A percentile compares a stretch with the other conserved stretches of the same genome.
Conservation (phyloP, 2,113 vertebrate genomes). For the Oncorhynchus mykiss region DNA sequence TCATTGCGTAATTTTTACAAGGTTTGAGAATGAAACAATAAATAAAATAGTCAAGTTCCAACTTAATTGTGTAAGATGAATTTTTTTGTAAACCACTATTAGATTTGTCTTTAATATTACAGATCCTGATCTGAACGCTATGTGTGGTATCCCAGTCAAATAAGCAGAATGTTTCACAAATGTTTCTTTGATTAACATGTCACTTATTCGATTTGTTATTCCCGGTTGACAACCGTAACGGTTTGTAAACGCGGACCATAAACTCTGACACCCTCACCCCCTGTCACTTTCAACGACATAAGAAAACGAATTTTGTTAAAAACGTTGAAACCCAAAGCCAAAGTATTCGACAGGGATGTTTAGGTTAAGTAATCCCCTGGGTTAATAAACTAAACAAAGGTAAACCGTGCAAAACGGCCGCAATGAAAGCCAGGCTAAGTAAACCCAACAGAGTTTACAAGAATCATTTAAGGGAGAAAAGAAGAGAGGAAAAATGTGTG, state of each 20-base stretch:
- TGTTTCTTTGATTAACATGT: constrained; percentile 27
- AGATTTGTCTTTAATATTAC: background rate
- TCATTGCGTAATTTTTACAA: background rate
- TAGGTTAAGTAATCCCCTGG: constrained; percentile 94
- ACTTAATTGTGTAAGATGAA: background rate
- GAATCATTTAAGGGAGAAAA: constrained; percentile 78
- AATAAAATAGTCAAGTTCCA: background rate
- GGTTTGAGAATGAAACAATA: background rate
- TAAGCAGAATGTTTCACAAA: constrained; percentile 14
- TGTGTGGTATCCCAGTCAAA: constrained; percentile 2
- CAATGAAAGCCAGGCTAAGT: constrained; percentile 99
- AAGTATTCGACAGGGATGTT: constrained; percentile 89
- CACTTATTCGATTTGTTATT: constrained; percentile 36
- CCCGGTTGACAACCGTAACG: constrained; percentile 55
- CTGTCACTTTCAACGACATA: constrained; percentile 81
- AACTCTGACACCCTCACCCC: constrained; percentile 76
- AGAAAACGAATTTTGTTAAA: constrained; percentile 81
- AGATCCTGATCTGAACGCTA: background rate
- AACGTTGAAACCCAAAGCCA: constrained; percentile 86
- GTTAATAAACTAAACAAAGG: constrained; percentile 99
- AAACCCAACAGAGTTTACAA: constrained; percentile 96
- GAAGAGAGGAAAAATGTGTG: constrained; percentile 77
- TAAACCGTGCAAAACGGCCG: constrained; percentile 94
- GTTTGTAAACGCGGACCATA: constrained; percentile 81
- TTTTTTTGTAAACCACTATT: background rate